Base-by-base conservation (phyloP, 2,113 vertebrate species). In the Hyla sarda region DNA sequence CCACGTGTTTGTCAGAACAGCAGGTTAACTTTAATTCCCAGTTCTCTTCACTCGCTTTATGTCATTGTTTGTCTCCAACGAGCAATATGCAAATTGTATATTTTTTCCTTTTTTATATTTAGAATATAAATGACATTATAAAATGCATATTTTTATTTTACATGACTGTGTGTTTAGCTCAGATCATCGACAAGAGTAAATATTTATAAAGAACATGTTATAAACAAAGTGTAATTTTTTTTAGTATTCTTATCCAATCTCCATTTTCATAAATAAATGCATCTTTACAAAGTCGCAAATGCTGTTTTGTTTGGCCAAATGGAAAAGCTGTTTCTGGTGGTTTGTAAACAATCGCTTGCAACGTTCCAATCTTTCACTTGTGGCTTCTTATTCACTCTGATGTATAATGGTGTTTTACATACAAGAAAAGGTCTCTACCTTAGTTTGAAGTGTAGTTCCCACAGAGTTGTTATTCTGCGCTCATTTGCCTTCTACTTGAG, bases 231-330 rank as follows among this genome's bases (percentile, higher is more conserved):
- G 67, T 87, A 47, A 73, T 87, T 87, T 86, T n/a, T 85, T 87
- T 82, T 87, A 86, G 67, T 45, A 60, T 73, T 82, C 56, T 84
- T 84, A 84, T 84, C 50, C 21, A 45, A 74, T 74, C 85, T 86
- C 41, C 78, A 82, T 87, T 87, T 87, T 87, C 85, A 73, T 73
- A 87, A 87, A 87, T 87, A 87, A 87, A 87, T 58, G 28, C 69
- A 74, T 87, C 76, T 87, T 87, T 87, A 10, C 67, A 81, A 87
- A 87, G 73, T 87, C 50, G 30, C 76, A 80, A 86, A 74, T 58
- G 76, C 62, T 80, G 14, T 80, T 60, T 81, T 86, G 62, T 81
- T 81, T 86, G 48, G 76, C 84, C 76, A 78, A 60, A 58, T 86
- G 84, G 73, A 52, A 80, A 83, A 65, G 37, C 54, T 3, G 54